A percentile compares a stretch with the other conserved stretches of the same genome.
phyloP scores from a whole-genome alignment of 1,140 invertebrate genomes.

The Drosophila prosaltans region DNA sequence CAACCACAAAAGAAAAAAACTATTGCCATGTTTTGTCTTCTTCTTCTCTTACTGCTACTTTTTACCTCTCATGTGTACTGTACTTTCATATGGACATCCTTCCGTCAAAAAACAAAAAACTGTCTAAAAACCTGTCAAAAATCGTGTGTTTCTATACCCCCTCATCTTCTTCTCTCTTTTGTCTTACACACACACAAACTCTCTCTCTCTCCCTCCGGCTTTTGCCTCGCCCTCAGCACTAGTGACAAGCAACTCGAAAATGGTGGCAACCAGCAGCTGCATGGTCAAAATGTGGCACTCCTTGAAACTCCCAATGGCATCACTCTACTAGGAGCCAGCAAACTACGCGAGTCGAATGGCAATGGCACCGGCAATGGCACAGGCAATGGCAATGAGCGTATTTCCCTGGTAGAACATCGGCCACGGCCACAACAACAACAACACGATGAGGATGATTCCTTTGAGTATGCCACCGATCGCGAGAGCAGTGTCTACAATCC shows the following conservation, averaged over 20 bases:
- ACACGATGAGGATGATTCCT: constrained; percentile 72
- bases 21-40: constrained; percentile 12
- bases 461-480: constrained; percentile 78
- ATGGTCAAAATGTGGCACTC: constrained; percentile 74
- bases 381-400: constrained; percentile 46
- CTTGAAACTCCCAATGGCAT: constrained; percentile 79
- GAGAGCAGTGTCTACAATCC: constrained; percentile 80
- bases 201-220: not conserved
- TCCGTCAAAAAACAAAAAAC: constrained; percentile 21
- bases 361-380: constrained; percentile 28
- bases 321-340: constrained; percentile 66
- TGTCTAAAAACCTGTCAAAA: constrained; percentile 37
- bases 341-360: constrained; percentile 51
- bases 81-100: constrained; percentile 68
- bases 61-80: constrained; percentile 36
- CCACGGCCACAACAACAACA: not conserved
- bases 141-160: not conserved
- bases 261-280: constrained; percentile 39
- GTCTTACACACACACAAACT: not conserved
- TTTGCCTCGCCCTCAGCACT: constrained; percentile 2
- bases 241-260: constrained; percentile 65
- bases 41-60: constrained; percentile 34
- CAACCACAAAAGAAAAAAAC: constrained; percentile 1
- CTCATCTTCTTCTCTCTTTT: not conserved
- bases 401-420: constrained; percentile 58